Conservation (phyloP, 2,888 invertebrate genomes). For the Idaea straminata region DNA sequence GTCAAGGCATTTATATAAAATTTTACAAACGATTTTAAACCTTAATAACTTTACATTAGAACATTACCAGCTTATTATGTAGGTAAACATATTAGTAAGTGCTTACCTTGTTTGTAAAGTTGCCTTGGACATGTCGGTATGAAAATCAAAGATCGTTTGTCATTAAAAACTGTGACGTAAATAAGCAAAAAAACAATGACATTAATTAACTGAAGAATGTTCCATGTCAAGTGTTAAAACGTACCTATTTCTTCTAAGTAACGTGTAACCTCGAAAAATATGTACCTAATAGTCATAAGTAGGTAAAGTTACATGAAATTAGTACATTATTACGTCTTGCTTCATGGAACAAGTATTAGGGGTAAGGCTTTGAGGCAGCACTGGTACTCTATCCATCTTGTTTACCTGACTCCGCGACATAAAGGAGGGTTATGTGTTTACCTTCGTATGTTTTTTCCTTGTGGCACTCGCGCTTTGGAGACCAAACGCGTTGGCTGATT, state of each 20-base stretch:
- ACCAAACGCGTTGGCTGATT: too few species aligned
- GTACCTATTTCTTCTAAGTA: neutral
- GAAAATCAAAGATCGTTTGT: conserved; percentile 39
- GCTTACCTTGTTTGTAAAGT: neutral
- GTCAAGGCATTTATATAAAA: conserved; percentile 43
- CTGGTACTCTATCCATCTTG: too few species aligned
- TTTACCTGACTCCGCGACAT: too few species aligned
- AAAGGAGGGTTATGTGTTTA: too few species aligned
- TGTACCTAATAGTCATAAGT: conserved; percentile 13
- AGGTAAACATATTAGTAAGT: neutral
- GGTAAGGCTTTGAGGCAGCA: too few species aligned
- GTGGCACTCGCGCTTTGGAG: too few species aligned
- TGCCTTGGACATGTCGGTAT: conserved; percentile 24
- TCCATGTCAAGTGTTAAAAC: neutral
- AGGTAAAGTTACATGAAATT: conserved; percentile 15
- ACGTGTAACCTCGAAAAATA: conserved; percentile 9
- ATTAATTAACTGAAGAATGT: neutral
- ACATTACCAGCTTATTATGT: neutral
- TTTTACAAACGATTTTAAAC: conserved; percentile 28
- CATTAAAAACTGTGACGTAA: conserved; percentile 33
- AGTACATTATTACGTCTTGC: conserved; percentile 11
- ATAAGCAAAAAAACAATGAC: conserved; percentile 16
- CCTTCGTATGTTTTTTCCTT: too few species aligned
- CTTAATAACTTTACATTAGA: conserved; percentile 21
- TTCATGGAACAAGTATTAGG: conserved; percentile 3